Evolutionary conservation across 1,140 invertebrate genomes (phyloP), one percentile per base, ranked within the genome.

Genomic region (Pomacea maculata): DNA sequence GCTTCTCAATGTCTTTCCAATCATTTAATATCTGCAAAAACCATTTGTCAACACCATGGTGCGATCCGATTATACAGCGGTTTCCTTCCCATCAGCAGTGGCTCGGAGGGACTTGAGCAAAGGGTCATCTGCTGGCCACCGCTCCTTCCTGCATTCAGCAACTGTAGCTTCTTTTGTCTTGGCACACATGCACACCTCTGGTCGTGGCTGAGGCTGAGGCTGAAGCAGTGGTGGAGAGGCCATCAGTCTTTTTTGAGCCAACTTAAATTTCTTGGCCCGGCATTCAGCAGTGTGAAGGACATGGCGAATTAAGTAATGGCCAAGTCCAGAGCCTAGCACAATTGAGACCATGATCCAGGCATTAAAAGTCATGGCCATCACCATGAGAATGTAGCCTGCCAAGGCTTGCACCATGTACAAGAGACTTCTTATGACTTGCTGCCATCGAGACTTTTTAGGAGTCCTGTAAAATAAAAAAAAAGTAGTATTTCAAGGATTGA

Each of bases 341-440:
- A 80, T 52, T 8, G 72, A 54, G 19, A 70, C n/a, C n/a, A 82
- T 57, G 63, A 82, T 80, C 77, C 73, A 82, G 19, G 75, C 45
- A 74, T 80, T 82, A 64, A 79, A 82, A 21, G 77, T 68, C 81
- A 82, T 82, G 21, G 57, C 81, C 19, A 67, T 19, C 61, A 82
- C 55, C 81, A 82, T 82, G 14, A 82, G 77, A 15, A 82, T 34
- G 63, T 82, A 82, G 52, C 76, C 78, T 19, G 63, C 55, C 34
- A 55, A 12, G n/a, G 75, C 76, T 17, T 79, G 72, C 4, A 72
- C 8, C 29, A 72, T 55, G 54, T 82, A 64, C 10, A 80, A 25
- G 55, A 65, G 52, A 25, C 29, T 75, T n/a, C 9, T 15, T 25
- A 15, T 45, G 11, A 80, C 25, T 19, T 73, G 71, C 17, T 25